phyloP scores from a whole-genome alignment of 2,113 vertebrate species.

The Desmodus rotundus region DNA sequence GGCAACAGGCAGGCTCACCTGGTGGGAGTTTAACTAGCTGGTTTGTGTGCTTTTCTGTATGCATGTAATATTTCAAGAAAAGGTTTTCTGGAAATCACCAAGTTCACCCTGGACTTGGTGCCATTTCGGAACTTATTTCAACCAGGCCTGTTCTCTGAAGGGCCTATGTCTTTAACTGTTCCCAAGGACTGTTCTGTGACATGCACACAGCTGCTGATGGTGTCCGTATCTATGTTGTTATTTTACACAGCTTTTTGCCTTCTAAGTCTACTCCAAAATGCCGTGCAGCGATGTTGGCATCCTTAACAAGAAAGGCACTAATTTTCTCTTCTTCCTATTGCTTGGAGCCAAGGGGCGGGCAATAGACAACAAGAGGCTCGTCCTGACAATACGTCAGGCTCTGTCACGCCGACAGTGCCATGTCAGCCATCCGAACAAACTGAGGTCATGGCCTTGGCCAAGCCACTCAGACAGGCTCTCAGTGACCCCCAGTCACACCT shows the following conservation, averaged over 20 bases:
- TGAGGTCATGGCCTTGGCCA: too few species aligned
- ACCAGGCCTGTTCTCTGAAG: not conserved
- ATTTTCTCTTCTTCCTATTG: not conserved
- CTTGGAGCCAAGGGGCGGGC: not conserved
- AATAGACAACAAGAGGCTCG: fast-evolving
- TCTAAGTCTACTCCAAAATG: not conserved
- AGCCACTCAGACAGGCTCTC: not conserved
- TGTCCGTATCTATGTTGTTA: too few species aligned
- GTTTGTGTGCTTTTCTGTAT: not conserved
- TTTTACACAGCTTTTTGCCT: not conserved
- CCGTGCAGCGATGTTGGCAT: fast-evolving
- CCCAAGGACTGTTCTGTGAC: not conserved
- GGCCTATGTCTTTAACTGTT: not conserved
- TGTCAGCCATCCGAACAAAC: not conserved
- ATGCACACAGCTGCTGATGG: not conserved
- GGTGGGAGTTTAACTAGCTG: not conserved
- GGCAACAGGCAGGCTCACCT: not conserved
- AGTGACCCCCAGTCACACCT: not conserved
- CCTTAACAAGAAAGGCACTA: not conserved
- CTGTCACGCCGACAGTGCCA: fast-evolving
- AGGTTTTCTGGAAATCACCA: not conserved
- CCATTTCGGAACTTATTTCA: not conserved
- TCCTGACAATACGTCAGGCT: fast-evolving
- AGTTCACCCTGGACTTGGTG: not conserved
- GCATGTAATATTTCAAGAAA: not conserved